These are phyloP conservation scores for Proisotoma minuta DNA, from an alignment of 2,888 invertebrate genomes.

Conservation along the genomic window DNA sequence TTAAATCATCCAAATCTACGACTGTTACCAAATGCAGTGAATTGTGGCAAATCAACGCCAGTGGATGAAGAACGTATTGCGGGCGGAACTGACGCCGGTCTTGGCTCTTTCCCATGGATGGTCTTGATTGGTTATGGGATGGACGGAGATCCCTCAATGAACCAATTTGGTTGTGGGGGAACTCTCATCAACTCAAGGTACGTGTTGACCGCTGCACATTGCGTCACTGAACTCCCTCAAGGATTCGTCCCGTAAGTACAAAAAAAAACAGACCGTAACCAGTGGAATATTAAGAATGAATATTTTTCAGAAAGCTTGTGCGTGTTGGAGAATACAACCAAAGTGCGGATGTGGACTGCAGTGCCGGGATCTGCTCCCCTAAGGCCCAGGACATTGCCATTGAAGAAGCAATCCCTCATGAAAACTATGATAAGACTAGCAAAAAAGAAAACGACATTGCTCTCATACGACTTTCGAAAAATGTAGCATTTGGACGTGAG, in stretches of 20 bases:
- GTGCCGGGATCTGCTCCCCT: conserved; percentile 33
- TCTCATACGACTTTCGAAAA: conserved; percentile 21
- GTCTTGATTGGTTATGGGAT: background rate
- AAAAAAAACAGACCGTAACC: background rate
- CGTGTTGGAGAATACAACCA: conserved; percentile 43
- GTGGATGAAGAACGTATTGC: background rate
- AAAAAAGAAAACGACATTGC: conserved; percentile 40
- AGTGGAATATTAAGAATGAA: no score
- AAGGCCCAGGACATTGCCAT: conserved; percentile 38
- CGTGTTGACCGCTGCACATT: conserved; percentile 72
- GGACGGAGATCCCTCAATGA: background rate
- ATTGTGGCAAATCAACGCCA: background rate
- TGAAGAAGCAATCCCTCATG: conserved; percentile 28
- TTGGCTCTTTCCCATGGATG: background rate
- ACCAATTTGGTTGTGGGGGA: conserved; percentile 62
- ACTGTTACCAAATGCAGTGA: background rate
- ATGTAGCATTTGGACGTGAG: conserved; percentile 29
- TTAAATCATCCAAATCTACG: background rate
- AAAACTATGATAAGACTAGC: conserved; percentile 23
- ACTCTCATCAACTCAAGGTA: conserved; percentile 67
- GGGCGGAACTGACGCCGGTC: background rate
- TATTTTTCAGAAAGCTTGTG: conserved; percentile 27
- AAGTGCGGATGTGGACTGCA: conserved; percentile 30
- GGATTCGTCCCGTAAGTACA: background rate
- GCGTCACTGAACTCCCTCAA: conserved; percentile 66